Evolutionary conservation across 2,888 invertebrate genomes (phyloP).

Genomic region (Parnassius orleans): DNA sequence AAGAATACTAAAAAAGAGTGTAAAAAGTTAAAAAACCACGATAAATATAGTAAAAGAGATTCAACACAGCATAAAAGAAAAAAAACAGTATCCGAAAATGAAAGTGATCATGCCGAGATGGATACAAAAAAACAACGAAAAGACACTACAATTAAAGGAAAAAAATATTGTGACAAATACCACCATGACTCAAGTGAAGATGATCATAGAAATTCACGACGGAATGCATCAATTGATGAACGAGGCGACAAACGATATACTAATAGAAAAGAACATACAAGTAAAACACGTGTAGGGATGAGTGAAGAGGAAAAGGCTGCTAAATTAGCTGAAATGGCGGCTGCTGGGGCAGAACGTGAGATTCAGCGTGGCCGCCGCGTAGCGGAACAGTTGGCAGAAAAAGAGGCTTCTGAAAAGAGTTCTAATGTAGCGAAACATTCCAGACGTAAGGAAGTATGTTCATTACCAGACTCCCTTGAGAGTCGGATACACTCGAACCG

Average conservation of each 20-base stretch:
- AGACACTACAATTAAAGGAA: conserved; percentile 23
- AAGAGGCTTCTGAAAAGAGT: conserved; percentile 60
- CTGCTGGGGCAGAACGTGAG: conserved; percentile 87
- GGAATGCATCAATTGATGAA: conserved; percentile 19
- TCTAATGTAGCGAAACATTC: conserved; percentile 83
- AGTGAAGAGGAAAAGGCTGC: conserved; percentile 81
- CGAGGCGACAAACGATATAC: conserved; percentile 40
- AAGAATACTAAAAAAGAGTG: conserved; percentile 19
- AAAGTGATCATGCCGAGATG: conserved; percentile 31
- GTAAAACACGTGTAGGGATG: conserved; percentile 39
- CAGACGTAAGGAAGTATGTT: conserved; percentile 71
- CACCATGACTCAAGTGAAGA: conserved; percentile 29
- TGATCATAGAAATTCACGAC: conserved; percentile 56
- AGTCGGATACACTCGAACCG: conserved; percentile 92
- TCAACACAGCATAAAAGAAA: conserved; percentile 30
- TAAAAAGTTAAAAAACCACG: conserved; percentile 11
- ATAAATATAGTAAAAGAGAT: conserved; percentile 20
- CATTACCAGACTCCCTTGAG: conserved; percentile 87
- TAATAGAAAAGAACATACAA: conserved; percentile 41
- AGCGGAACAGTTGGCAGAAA: conserved; percentile 82
- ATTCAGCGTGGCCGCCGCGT: conserved; percentile 83
- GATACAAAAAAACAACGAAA: conserved; percentile 33
- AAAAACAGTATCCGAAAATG: conserved; percentile 27
- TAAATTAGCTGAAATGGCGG: conserved; percentile 87
- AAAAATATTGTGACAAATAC: conserved; percentile 18